Percentiles rank a stretch among this genome's conserved stretches.
phyloP scores from a whole-genome alignment of 2,113 vertebrate species.

The Desmodus rotundus region DNA sequence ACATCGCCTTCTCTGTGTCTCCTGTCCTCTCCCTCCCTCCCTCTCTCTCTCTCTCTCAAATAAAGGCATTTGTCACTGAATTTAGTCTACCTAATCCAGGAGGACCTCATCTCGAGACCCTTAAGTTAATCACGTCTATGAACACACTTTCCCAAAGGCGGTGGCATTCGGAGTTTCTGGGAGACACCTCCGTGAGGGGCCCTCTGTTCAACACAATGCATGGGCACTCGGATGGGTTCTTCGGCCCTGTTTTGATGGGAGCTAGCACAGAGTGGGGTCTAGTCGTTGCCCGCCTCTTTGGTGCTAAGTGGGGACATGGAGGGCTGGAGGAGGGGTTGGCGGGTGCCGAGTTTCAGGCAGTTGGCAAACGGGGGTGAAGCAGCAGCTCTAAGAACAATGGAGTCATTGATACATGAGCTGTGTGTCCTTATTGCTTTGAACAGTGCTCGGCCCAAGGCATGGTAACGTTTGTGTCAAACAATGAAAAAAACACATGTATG shows the following conservation, averaged over 20 bases:
- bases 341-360: background rate
- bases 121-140: background rate
- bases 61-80: background rate
- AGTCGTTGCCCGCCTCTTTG: background rate
- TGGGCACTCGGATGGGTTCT: background rate
- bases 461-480: background rate
- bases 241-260: background rate
- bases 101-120: background rate
- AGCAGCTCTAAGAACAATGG: background rate
- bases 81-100: background rate
- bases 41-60: background rate
- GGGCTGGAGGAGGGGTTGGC: background rate
- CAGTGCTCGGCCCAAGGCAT: too few species aligned
- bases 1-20: too few species aligned
- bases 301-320: too few species aligned
- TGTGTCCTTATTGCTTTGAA: background rate
- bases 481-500: background rate
- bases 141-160: background rate
- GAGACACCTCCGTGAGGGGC: background rate
- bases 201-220: background rate
- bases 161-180: background rate
- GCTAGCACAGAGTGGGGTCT: background rate
- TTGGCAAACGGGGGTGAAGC: background rate
- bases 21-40: background rate
- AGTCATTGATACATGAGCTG: too few species aligned